Evolutionary conservation across 2,888 invertebrate genomes (phyloP).

Genomic region (Lissonota sp.): DNA sequence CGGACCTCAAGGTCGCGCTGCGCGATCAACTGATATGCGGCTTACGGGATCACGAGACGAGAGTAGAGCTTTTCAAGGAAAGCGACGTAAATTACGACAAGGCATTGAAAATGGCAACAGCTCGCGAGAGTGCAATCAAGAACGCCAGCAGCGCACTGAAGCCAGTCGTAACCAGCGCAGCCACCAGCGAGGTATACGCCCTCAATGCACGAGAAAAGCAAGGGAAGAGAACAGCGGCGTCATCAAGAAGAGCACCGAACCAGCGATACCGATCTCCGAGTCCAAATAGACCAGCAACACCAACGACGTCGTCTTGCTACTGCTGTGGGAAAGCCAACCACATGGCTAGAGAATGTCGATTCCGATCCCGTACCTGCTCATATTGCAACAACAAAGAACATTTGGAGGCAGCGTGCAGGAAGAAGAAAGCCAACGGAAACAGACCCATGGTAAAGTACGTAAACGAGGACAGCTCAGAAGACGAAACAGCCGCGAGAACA

Average conservation of each 20-base stretch:
- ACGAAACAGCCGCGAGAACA: background rate
- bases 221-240: too few species aligned
- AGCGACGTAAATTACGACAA: constrained; percentile 26
- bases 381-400: too few species aligned
- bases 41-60: constrained; percentile 39
- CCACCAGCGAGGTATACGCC: constrained; percentile 45
- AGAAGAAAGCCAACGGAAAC: background rate
- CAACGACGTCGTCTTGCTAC: background rate
- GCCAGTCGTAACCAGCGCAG: background rate
- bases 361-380: too few species aligned
- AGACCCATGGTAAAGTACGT: background rate
- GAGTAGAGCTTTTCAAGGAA: constrained; percentile 35
- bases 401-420: background rate
- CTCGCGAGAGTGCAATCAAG: constrained; percentile 22
- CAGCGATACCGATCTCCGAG: too few species aligned
- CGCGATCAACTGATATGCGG: constrained; percentile 49
- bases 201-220: constrained; percentile 5
- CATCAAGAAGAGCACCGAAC: too few species aligned
- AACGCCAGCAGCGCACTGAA: background rate
- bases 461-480: background rate
- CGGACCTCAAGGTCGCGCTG: constrained; percentile 30
- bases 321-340: background rate
- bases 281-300: too few species aligned
- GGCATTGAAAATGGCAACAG: constrained; percentile 24
- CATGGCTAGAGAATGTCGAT: background rate